Conservation (phyloP, 2,797 vertebrate species). For the Acridotheres tristis region DNA sequence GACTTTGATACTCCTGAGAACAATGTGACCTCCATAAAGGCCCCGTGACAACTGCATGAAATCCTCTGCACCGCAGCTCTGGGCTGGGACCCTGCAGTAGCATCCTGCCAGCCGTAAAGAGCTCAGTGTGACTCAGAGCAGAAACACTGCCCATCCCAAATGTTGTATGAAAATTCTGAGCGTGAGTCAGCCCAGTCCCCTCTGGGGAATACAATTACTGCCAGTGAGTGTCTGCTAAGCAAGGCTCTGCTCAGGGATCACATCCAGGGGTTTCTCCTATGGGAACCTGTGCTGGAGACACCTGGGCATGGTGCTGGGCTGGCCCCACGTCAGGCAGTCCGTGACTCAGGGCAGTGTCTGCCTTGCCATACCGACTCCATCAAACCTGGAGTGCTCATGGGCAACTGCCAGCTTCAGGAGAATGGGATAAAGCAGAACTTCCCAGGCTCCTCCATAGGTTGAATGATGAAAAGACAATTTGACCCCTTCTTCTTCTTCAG, state of each 20-base stretch:
- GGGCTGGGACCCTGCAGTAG: background rate
- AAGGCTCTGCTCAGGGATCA: background rate
- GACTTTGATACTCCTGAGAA: background rate
- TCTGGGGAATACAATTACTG: background rate
- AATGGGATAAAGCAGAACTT: background rate
- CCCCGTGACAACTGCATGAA: background rate
- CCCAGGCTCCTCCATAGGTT: background rate
- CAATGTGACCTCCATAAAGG: background rate
- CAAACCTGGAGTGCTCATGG: background rate
- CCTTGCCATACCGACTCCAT: background rate
- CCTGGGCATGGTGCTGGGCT: rapidly evolving
- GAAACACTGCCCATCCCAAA: conserved; percentile 44
- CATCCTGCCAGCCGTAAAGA: background rate
- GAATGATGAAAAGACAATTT: background rate
- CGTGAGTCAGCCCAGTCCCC: background rate
- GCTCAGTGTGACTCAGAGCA: conserved; percentile 10
- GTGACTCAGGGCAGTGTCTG: background rate
- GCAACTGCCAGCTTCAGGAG: background rate
- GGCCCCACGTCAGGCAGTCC: rapidly evolving
- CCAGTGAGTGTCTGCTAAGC: background rate
- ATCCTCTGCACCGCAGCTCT: background rate
- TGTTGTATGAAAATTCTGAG: background rate
- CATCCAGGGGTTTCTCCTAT: background rate
- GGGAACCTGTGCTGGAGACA: background rate
- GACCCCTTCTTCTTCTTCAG: background rate